A percentile compares a stretch with the other conserved stretches of the same genome.
phyloP scores from a whole-genome alignment of 2,113 vertebrate genomes.

The Terrapene triunguis region DNA sequence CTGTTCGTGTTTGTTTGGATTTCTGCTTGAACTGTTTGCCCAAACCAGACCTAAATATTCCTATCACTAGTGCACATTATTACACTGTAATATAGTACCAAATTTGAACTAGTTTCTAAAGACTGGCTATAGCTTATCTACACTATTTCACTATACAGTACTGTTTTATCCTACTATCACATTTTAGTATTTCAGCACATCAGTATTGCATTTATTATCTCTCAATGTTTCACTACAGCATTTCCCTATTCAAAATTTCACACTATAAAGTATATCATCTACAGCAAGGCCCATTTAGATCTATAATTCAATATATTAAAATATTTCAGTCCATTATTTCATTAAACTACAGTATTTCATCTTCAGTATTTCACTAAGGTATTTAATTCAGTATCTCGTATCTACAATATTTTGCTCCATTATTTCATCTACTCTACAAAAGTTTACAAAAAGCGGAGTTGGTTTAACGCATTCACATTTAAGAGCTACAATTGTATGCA shows the following conservation, averaged over 20 bases:
- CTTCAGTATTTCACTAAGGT: not conserved
- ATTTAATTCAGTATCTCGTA: not conserved
- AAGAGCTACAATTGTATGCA: not conserved
- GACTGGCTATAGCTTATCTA: not conserved
- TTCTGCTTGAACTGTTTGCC: not conserved
- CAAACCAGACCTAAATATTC: not conserved
- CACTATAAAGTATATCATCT: not conserved
- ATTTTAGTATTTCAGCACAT: not conserved
- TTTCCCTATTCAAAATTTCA: slow-evolving; percentile 33
- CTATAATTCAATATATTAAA: not conserved
- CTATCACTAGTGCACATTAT: not conserved
- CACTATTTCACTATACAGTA: not conserved
- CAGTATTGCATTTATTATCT: not conserved
- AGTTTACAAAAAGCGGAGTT: not conserved
- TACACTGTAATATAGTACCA: not conserved
- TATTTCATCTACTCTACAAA: not conserved
- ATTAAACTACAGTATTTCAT: not conserved
- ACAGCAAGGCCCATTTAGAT: not conserved
- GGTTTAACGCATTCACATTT: not conserved
- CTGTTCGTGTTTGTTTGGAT: slow-evolving; percentile 7
- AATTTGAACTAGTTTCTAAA: not conserved
- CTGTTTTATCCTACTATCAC: not conserved
- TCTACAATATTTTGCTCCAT: not conserved
- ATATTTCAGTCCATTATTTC: not conserved
- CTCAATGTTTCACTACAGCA: not conserved